phyloP scores from a whole-genome alignment of 2,113 vertebrate genomes.

The Thamnophis sirtalis region DNA sequence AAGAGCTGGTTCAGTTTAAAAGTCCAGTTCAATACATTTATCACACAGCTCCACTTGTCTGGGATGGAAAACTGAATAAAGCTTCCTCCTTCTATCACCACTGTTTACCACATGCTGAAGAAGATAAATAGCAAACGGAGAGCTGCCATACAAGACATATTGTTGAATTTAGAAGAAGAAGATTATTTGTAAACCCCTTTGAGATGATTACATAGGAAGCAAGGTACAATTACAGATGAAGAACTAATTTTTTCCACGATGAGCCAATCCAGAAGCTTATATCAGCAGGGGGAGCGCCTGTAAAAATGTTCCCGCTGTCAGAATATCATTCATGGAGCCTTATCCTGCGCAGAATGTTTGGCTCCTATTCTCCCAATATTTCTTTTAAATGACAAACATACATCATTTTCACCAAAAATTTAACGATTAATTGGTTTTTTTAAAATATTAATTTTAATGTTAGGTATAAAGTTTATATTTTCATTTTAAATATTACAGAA shows the following conservation, averaged over 20 bases:
- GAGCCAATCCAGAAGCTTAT: background rate
- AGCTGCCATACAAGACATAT: background rate
- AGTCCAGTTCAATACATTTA: background rate
- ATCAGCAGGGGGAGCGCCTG: background rate
- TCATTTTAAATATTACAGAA: background rate
- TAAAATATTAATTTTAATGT: background rate
- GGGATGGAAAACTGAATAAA: background rate
- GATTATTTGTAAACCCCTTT: background rate
- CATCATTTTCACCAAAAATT: background rate
- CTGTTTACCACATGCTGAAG: background rate
- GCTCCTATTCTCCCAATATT: background rate
- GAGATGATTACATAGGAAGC: background rate
- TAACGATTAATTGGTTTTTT: background rate
- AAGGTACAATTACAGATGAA: background rate
- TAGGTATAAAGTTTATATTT: background rate
- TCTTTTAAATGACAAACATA: background rate
- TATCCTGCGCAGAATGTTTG: background rate
- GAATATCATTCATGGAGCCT: background rate
- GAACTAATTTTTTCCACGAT: background rate
- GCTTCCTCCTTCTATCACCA: background rate
- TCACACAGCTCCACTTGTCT: background rate
- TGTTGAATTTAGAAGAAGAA: background rate
- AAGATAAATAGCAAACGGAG: background rate
- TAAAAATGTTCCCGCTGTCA: background rate
- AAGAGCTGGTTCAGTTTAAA: slow-evolving; percentile 14